Percentiles rank a stretch among this genome's conserved stretches.
Evolutionary conservation across 2,113 vertebrate species (phyloP).

Genomic region (Stomatorhinus ivindoensis): DNA sequence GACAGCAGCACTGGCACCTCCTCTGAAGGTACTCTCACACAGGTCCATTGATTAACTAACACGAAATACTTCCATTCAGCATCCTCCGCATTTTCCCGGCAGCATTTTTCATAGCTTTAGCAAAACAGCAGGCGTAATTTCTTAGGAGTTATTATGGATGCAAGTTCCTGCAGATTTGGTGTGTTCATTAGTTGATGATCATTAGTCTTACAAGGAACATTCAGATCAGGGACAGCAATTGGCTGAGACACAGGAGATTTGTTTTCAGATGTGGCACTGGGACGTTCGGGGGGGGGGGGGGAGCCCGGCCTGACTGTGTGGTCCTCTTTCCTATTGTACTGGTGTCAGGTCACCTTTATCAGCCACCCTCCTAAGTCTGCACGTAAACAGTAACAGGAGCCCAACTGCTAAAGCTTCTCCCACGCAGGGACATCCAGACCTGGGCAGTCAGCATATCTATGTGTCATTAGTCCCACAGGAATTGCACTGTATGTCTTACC

Average conservation of each 20-base stretch:
- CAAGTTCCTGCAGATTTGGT: background rate
- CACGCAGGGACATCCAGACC: background rate
- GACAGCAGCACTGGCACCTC: background rate
- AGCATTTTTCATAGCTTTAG: background rate
- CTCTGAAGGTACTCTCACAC: background rate
- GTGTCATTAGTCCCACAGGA: background rate
- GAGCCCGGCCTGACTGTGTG: constrained; percentile 9
- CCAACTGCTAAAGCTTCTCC: too few relatives aligned
- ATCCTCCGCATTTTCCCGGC: background rate
- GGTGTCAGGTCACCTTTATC: background rate
- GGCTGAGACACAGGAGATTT: background rate
- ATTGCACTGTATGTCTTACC: background rate
- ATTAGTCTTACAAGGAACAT: background rate
- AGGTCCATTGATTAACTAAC: background rate
- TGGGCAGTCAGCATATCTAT: background rate
- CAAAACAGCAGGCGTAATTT: background rate
- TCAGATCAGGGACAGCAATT: background rate
- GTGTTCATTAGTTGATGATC: background rate
- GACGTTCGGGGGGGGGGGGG: background rate
- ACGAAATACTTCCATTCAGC: background rate
- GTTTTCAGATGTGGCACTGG: background rate
- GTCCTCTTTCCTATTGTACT: background rate
- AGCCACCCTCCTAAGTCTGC: background rate
- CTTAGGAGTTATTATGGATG: background rate
- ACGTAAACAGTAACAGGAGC: background rate